Conservation (phyloP, 2,113 vertebrate genomes). For the cattle (Bos taurus) region ARS-UCD2.0 NC_037334.1:100258001-100258500, state of each 20-base stretch:
- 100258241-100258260: background rate
- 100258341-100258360: background rate
- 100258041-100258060: background rate
- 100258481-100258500: background rate
- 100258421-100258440: background rate
- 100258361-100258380: background rate
- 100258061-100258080: background rate
- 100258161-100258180: background rate
- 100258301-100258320: background rate
- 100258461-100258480: background rate
- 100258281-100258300: background rate
- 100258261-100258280: background rate
- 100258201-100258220: background rate
- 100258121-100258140: background rate
- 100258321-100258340: background rate
- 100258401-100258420: background rate
- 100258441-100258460: background rate
- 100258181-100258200: background rate
- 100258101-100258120: background rate
- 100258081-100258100: background rate
- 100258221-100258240: background rate
- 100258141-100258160: background rate
- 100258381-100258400: background rate
- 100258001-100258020: background rate
- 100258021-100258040: background rate